Evolutionary conservation across 2,888 invertebrate species (phyloP), one percentile per base, ranked within the genome.

Genomic region (Troides oblongomaculatus): DNA sequence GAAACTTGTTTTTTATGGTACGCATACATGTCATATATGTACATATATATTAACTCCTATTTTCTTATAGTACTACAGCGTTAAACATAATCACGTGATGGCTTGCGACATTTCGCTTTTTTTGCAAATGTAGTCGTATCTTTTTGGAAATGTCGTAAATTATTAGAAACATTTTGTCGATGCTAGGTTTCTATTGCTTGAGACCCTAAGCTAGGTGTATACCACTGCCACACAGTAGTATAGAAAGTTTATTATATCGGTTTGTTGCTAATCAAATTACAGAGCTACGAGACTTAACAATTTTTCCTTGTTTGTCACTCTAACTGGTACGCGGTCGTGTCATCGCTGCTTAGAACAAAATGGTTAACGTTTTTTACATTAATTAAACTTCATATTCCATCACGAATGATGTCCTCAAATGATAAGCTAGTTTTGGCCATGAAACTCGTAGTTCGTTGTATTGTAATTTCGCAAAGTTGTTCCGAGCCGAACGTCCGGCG

Each of bases 401-500:
- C 4, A 8, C n/a, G 53, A 60, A 43, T 18, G 23, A 63, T 64
- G 53, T 68, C 64, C 60, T 68, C 64, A 69, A 2, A 17, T 30
- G 60, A 69, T 62, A 64, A 57, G n/a, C n/a, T 25, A 30, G 21
- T 61, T 65, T 65, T 65, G 65, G 18, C 69, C 69, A 62, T 69
- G 69, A 69, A 69, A 65, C 53, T 50, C 6, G 60, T 21, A 30
- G 62, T 66, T 50, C 25, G 66, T 65, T 50, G 64, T 53, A 50
- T 74, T 75, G 77, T 72, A 77, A 79, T 89, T 86, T 87, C 79
- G 87, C 84, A 89, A 89, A 77, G 78, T 80, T 81, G 85, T 89
- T 90, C 89, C 88, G 85, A 81, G 80, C 84, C 83, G 81, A 76
- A 87, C 88, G 87, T 92, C 92, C 92, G 92, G 89, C 87, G 87